Percentiles rank a stretch among this genome's conserved stretches.
phyloP scores from a whole-genome alignment of 2,888 invertebrate genomes.

The Zeuzera pyrina region DNA sequence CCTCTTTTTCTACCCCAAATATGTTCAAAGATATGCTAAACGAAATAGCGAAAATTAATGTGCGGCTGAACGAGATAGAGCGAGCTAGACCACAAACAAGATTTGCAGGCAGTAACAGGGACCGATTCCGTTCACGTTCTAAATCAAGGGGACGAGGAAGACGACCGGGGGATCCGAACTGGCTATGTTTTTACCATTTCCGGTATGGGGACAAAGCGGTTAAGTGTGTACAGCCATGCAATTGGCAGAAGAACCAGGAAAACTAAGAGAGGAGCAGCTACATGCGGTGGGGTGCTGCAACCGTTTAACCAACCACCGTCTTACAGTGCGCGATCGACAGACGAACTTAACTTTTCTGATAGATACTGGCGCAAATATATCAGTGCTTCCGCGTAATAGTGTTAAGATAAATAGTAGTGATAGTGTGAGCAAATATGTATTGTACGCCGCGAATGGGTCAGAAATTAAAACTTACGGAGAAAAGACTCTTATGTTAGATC shows the following conservation, averaged over 20 bases:
- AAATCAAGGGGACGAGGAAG: not conserved
- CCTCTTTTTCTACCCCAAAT: constrained; percentile 1
- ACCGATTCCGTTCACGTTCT: not conserved
- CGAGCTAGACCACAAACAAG: not conserved
- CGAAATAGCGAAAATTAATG: too few relatives aligned
- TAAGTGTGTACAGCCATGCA: constrained; percentile 10
- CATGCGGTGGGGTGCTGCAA: constrained; percentile 8
- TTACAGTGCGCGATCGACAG: constrained; percentile 8
- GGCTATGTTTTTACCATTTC: constrained; percentile 11
- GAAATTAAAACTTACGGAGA: constrained; percentile 12
- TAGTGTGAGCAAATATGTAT: constrained; percentile 3
- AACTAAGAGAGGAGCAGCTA: constrained; percentile 5
- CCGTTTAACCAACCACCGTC: constrained; percentile 9
- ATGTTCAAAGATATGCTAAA: too few relatives aligned
- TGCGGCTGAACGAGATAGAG: too few relatives aligned
- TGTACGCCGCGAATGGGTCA: constrained; percentile 13
- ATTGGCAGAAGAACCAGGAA: constrained; percentile 6
- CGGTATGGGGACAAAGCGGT: constrained; percentile 8
- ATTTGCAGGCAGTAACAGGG: not conserved
- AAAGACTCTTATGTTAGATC: too few relatives aligned
- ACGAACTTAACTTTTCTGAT: constrained; percentile 8
- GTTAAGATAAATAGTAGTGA: too few relatives aligned
- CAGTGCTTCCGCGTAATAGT: too few relatives aligned
- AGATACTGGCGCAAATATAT: not conserved
- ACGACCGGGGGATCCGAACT: not conserved